phyloP scores from a whole-genome alignment of 2,113 vertebrate species.

The Dendrocopos noguchii region DNA sequence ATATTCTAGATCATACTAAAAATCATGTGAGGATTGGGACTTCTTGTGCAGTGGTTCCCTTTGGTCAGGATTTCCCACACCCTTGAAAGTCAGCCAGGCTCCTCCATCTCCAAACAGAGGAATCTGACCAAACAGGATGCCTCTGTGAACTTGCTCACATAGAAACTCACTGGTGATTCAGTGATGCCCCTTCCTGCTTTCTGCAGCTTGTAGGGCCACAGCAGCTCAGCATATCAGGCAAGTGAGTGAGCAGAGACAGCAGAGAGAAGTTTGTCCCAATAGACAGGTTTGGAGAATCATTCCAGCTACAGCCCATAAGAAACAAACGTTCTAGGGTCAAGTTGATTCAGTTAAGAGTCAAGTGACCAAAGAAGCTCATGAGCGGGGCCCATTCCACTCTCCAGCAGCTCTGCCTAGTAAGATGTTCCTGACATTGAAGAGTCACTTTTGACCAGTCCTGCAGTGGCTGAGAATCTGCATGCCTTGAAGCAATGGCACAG shows the following conservation, averaged over 20 bases:
- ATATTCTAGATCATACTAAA: background rate
- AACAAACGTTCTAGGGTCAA: no score
- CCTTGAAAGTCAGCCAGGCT: background rate
- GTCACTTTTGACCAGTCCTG: background rate
- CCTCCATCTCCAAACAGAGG: background rate
- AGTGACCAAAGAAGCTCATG: accelerated
- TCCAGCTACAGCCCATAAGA: background rate
- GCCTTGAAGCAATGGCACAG: background rate
- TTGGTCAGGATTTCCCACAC: background rate
- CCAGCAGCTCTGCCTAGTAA: background rate
- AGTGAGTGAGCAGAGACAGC: background rate
- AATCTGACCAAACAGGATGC: no score
- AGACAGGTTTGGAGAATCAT: background rate
- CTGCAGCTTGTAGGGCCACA: accelerated
- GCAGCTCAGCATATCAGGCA: background rate
- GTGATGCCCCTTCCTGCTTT: background rate
- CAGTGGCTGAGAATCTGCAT: background rate
- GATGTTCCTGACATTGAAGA: background rate
- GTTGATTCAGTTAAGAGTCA: background rate
- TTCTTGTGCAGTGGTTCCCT: background rate
- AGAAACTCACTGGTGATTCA: background rate
- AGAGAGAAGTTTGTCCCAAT: background rate
- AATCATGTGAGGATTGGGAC: background rate
- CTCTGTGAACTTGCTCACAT: background rate
- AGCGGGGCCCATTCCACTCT: no score